A percentile compares a stretch with the other conserved stretches of the same genome.
These are phyloP conservation scores for Ennomos erosarius DNA, from an alignment of 2,888 invertebrate genomes.

Conservation along the genomic window DNA sequence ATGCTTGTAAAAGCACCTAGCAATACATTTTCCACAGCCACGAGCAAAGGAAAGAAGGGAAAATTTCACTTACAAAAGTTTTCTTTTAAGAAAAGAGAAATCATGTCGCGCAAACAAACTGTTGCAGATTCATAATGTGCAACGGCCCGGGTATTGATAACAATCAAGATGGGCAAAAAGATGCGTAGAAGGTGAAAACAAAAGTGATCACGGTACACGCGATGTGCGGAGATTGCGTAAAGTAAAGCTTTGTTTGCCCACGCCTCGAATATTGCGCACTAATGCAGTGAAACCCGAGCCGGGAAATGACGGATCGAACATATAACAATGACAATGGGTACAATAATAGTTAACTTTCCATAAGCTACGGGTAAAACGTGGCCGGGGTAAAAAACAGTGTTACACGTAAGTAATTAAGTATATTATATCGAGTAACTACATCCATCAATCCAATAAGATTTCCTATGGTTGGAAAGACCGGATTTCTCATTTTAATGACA, in stretches of 20 bases:
- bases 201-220: conserved; percentile 74
- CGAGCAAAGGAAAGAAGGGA: conserved; percentile 44
- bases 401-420: no score
- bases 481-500: conserved; percentile 11
- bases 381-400: no score
- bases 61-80: conserved; percentile 71
- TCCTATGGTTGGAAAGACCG: not conserved
- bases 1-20: conserved; percentile 38
- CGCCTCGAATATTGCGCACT: conserved; percentile 22
- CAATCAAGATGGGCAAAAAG: conserved; percentile 66
- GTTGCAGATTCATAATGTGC: conserved; percentile 63
- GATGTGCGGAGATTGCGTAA: conserved; percentile 55
- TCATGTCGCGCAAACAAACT: conserved; percentile 48
- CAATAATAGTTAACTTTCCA: conserved; percentile 1
- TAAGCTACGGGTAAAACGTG: no score
- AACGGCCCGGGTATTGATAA: conserved; percentile 59
- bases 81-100: conserved; percentile 73
- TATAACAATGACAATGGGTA: not conserved
- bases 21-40: conserved; percentile 52
- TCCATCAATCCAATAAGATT: no score
- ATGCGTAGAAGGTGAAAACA: conserved; percentile 64
- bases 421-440: no score
- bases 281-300: conserved; percentile 29
- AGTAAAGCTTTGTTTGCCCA: conserved; percentile 36
- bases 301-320: not conserved